Evolutionary conservation across 2,797 vertebrate species (phyloP).

Genomic region (Characodon lateralis): DNA sequence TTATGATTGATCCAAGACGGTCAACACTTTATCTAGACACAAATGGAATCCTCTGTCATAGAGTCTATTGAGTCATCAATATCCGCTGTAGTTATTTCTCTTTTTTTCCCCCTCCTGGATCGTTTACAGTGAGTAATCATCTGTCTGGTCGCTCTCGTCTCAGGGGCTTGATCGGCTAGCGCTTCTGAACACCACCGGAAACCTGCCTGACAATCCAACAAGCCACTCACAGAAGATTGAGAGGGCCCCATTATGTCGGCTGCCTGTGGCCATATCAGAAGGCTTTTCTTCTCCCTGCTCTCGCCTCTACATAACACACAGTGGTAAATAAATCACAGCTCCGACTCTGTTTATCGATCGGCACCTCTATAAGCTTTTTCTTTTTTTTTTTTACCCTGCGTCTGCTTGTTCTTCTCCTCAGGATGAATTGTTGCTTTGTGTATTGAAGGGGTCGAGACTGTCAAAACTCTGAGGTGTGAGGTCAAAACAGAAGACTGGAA

Average conservation of each 20-base stretch:
- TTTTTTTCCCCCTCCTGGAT: slow-evolving; percentile 81
- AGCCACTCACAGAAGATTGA: slow-evolving; percentile 91
- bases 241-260: slow-evolving; percentile 93
- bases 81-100: slow-evolving; percentile 81
- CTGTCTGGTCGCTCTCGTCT: slow-evolving; percentile 91
- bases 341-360: slow-evolving; percentile 95
- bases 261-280: slow-evolving; percentile 90
- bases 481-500: slow-evolving; percentile 56
- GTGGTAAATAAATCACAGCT: slow-evolving; percentile 97
- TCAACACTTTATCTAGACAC: slow-evolving; percentile 94
- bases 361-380: slow-evolving; percentile 71
- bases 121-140: slow-evolving; percentile 99
- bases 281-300: slow-evolving; percentile 62
- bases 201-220: slow-evolving; percentile 93
- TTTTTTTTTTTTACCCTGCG: background rate
- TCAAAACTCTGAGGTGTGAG: slow-evolving; percentile 87
- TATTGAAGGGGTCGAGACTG: slow-evolving; percentile 83
- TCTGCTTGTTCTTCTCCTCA: slow-evolving; percentile 80
- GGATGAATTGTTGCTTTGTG: slow-evolving; percentile 97
- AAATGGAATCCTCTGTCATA: slow-evolving; percentile 96
- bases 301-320: slow-evolving; percentile 95
- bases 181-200: slow-evolving; percentile 91
- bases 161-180: slow-evolving; percentile 92
- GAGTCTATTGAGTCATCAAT: slow-evolving; percentile 99
- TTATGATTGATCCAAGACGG: slow-evolving; percentile 95